Evolutionary conservation across 30 jellyfish, hydroid and myxozoan genomes (phyloP).

Genomic region (Sanderia malayensis): DNA sequence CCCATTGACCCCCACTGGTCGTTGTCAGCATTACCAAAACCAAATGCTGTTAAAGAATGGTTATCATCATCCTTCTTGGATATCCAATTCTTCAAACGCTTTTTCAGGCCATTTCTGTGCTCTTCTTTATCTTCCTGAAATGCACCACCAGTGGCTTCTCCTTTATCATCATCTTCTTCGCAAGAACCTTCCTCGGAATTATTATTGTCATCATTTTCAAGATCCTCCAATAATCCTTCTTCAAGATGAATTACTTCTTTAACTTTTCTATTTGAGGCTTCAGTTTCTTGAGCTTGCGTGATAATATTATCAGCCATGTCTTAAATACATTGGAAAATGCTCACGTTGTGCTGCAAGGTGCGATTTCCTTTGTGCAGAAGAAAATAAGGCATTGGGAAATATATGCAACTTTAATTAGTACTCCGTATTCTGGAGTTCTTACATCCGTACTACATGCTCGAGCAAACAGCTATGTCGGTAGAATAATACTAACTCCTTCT

Average conservation of each 20-base stretch:
- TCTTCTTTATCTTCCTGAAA: not conserved
- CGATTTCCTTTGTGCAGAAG: too few relatives aligned
- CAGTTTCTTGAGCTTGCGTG: not conserved
- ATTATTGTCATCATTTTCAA: not conserved
- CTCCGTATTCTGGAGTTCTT: too few relatives aligned
- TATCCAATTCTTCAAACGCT: not conserved
- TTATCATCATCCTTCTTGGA: not conserved
- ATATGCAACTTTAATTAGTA: too few relatives aligned
- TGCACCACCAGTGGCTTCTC: not conserved
- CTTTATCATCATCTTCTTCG: not conserved
- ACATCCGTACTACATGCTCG: too few relatives aligned
- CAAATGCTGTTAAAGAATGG: not conserved
- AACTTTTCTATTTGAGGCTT: not conserved
- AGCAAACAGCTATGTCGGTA: too few relatives aligned
- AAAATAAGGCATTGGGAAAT: too few relatives aligned
- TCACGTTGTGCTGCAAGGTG: too few relatives aligned
- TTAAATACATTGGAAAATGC: too few relatives aligned
- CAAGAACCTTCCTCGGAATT: not conserved
- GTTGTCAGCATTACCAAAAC: not conserved
- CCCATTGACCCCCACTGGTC: slow-evolving; percentile 46
- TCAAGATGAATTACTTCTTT: not conserved
- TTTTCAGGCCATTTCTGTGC: not conserved
- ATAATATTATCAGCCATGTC: not conserved
- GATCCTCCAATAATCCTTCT: not conserved
- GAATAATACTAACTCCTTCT: too few relatives aligned